These are phyloP conservation scores for Oreochromis niloticus DNA, from an alignment of 2,113 vertebrate species.

Conservation along the genomic window DNA sequence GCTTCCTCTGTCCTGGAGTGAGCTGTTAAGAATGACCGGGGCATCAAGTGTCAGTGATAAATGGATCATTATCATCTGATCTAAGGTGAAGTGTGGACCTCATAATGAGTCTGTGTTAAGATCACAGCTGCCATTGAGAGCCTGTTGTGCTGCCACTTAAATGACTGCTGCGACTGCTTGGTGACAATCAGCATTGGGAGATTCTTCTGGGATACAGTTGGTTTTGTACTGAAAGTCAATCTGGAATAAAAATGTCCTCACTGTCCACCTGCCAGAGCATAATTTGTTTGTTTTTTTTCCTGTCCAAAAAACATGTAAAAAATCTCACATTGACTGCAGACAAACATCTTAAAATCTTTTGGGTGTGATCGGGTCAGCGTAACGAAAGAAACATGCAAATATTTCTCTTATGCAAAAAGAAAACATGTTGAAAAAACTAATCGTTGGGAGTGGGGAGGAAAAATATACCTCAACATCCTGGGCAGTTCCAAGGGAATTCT, in stretches of 20 bases:
- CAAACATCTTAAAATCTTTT: not conserved
- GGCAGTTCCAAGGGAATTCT: constrained; percentile 53
- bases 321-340: not conserved
- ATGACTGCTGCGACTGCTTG: not conserved
- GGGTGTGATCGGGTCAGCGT: not conserved
- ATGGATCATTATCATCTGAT: constrained; percentile 70
- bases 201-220: not conserved
- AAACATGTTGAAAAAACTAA: constrained; percentile 52
- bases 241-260: not conserved
- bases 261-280: not conserved
- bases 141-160: constrained; percentile 1
- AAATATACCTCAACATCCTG: constrained; percentile 66
- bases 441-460: constrained; percentile 45
- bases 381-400: constrained; percentile 33
- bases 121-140: constrained; percentile 2
- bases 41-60: constrained; percentile 58
- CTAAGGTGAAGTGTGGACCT: constrained; percentile 57
- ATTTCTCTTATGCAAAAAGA: constrained; percentile 44
- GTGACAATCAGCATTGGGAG: not conserved
- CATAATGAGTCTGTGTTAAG: constrained; percentile 53
- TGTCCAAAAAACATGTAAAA: not conserved
- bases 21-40: constrained; percentile 57
- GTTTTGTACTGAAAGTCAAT: not conserved
- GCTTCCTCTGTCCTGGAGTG: constrained; percentile 70
- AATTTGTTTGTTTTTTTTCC: fast-evolving